These are phyloP conservation scores for Lobophora halterata DNA, from an alignment of 2,888 invertebrate species.

Conservation along the genomic window DNA sequence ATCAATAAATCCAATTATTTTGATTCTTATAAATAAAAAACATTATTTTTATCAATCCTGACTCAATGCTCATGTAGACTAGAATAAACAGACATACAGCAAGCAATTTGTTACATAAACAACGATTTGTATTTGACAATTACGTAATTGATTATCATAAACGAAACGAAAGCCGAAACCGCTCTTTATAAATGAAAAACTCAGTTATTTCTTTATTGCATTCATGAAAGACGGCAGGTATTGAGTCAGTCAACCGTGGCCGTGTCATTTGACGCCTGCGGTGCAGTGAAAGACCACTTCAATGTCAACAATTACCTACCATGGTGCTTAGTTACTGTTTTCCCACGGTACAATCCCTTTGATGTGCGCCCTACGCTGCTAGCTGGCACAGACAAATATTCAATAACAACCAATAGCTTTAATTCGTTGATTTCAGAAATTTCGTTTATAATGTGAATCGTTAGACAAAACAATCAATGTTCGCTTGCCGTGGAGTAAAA, in stretches of 20 bases:
- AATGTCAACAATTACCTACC: conserved; percentile 52
- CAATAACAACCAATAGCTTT: neutral
- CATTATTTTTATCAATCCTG: no score
- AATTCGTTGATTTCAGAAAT: neutral
- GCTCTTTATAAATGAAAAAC: neutral
- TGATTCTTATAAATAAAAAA: no score
- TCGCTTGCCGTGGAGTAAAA: conserved; percentile 25
- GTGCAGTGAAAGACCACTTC: conserved; percentile 45
- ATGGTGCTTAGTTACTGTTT: conserved; percentile 50
- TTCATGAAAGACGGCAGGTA: conserved; percentile 26
- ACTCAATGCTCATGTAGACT: no score
- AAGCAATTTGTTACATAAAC: no score
- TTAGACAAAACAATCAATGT: conserved; percentile 8
- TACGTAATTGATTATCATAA: no score
- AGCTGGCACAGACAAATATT: conserved; percentile 9
- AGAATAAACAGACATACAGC: no score
- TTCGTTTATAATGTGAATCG: neutral
- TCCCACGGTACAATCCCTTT: conserved; percentile 47
- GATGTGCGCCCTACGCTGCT: conserved; percentile 15
- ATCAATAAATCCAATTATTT: no score
- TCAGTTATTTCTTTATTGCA: conserved; percentile 23
- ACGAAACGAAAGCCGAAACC: neutral
- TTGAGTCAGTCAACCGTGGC: conserved; percentile 50
- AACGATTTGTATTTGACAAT: no score
- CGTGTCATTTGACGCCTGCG: conserved; percentile 58